Conservation (phyloP, 1,140 invertebrate species). For the Nixonia krombeini region DNA sequence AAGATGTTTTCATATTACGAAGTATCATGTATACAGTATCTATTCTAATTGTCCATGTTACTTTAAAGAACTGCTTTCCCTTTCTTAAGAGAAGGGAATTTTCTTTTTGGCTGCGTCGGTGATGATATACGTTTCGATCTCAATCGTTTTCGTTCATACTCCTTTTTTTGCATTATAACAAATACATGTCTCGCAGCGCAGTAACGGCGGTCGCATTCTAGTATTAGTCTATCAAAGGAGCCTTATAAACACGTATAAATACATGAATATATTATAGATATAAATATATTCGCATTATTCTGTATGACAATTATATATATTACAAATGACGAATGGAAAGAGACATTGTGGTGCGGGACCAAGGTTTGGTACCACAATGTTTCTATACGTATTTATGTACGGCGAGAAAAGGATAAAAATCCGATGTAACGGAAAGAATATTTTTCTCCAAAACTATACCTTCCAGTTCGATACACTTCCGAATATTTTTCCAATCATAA, state of each 20-base stretch:
- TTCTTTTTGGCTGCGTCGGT: neutral
- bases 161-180: too few relatives aligned
- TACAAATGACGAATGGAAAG: neutral
- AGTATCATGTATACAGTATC: neutral
- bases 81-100: neutral
- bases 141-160: neutral
- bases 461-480: neutral
- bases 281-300: slow-evolving; percentile 31
- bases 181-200: slow-evolving; percentile 17
- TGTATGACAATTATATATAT: neutral
- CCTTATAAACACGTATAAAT: slow-evolving; percentile 59
- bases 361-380: too few relatives aligned
- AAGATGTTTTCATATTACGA: neutral
- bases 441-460: slow-evolving; percentile 7
- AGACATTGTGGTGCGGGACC: too few relatives aligned
- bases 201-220: slow-evolving; percentile 50
- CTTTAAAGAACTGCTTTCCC: neutral
- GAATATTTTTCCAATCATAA: too few relatives aligned
- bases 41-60: neutral
- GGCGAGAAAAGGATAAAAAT: too few relatives aligned
- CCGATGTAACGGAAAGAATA: too few relatives aligned
- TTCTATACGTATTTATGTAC: too few relatives aligned
- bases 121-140: neutral
- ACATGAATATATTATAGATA: slow-evolving; percentile 40
- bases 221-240: slow-evolving; percentile 64